Conservation (phyloP, 1,140 invertebrate species). For the Diuraphis noxia region DNA sequence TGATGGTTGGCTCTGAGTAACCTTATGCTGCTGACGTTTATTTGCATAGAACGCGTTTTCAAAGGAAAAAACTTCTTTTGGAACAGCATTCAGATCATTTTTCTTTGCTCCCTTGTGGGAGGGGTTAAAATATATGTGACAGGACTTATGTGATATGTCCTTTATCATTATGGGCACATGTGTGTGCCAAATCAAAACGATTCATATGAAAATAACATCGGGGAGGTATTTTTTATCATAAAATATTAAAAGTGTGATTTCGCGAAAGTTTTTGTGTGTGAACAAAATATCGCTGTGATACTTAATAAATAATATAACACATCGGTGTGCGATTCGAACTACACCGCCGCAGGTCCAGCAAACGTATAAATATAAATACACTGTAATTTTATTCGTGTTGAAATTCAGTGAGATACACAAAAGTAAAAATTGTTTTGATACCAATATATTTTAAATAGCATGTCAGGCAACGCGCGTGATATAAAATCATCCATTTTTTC, state of each 20-base stretch:
- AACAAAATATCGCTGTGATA: neutral
- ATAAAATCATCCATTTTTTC: neutral
- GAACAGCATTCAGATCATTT: conserved; percentile 26
- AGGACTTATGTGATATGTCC: neutral
- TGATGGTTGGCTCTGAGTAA: neutral
- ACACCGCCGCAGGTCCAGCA: neutral
- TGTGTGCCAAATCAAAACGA: neutral
- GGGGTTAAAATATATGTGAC: conserved; percentile 11
- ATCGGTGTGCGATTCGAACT: neutral
- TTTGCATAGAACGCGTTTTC: neutral
- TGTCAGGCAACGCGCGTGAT: neutral
- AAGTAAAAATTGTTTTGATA: neutral
- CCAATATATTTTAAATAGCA: neutral
- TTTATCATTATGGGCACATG: conserved; percentile 1
- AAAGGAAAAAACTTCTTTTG: conserved; percentile 10
- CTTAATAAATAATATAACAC: neutral
- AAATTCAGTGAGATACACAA: neutral
- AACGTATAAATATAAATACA: neutral
- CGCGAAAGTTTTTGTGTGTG: neutral
- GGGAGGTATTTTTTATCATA: neutral
- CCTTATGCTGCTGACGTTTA: neutral
- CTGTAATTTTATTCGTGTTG: neutral
- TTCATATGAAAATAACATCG: neutral
- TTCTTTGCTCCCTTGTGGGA: neutral
- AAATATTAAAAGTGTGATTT: neutral